Base-by-base conservation (phyloP, 2,797 vertebrate species). In the Neostethus bicornis region DNA sequence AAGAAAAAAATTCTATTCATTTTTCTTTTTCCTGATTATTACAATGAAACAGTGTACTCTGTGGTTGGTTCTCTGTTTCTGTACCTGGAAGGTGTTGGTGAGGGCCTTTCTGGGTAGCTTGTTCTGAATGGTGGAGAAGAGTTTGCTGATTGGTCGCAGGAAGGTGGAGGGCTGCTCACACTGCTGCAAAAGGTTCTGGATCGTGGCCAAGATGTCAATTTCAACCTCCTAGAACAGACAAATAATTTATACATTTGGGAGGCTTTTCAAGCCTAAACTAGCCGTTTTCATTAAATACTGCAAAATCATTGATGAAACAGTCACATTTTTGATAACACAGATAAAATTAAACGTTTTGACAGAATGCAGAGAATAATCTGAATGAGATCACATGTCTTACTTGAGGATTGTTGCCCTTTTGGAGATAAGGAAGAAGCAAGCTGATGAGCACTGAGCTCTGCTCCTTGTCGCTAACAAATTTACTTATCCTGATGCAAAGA, bases 361-460 rank as follows among this genome's bases (percentile, higher is more conserved):
- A n/a, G n/a, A n/a, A n/a, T n/a, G n/a, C n/a, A n/a, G n/a, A n/a
- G n/a, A n/a, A n/a, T n/a, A n/a, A n/a, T n/a, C n/a, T n/a, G n/a
- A n/a, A 35, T 35, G 37, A 17, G 16, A 19, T 37, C 4, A 35
- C 35, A 19, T 8, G 23, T 41, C 49, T 75, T 85, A 98, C 97
- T 91, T 94, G 89, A 21, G 91, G 56, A 62, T 93, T 92, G 56
- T 77, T 89, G 72, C 87, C 91, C 61, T 89, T 95, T 66, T 93
- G 90, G 38, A 99, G 93, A 65, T 98, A 95, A 0, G 96, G 95
- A 2, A 99, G 89, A 32, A 99, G 87, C 35, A 99, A 91, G 12
- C 79, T 78, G 70, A 98, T 93, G 24, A 99, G 94, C n/a, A 93
- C 61, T 1, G 94, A 94, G 81, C 97, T 97, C 74, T 99, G 96